A percentile compares a stretch with the other conserved stretches of the same genome.
Conservation (phyloP, 2,888 invertebrate species). For the Melinaea marsaeus region DNA sequence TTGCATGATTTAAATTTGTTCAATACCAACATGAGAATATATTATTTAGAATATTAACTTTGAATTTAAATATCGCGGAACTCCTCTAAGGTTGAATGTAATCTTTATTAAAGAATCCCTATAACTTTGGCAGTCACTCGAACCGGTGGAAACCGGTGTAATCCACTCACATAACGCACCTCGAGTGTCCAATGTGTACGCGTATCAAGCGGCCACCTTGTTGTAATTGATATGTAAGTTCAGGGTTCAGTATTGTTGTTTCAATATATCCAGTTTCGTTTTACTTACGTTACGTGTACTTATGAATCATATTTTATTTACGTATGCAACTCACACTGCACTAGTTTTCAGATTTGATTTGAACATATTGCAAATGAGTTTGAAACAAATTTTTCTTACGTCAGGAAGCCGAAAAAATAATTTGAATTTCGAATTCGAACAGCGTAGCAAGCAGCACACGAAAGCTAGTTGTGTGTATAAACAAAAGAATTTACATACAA, state of each 20-base stretch:
- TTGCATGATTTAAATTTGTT: too few species aligned
- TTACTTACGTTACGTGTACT: too few species aligned
- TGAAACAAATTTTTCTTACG: not conserved
- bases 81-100: constrained; percentile 1
- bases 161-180: not conserved
- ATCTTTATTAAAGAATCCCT: constrained; percentile 21
- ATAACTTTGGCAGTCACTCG: constrained; percentile 8
- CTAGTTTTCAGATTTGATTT: not conserved
- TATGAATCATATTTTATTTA: too few species aligned
- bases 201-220: too few species aligned
- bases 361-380: not conserved
- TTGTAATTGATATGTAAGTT: too few species aligned
- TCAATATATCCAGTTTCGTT: too few species aligned
- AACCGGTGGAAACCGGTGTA: not conserved
- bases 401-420: not conserved
- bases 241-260: too few species aligned
- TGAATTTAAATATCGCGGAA: not conserved
- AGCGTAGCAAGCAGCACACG: too few species aligned
- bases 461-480: not conserved
- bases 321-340: too few species aligned
- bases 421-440: too few species aligned
- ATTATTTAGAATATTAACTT: not conserved
- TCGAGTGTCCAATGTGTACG: too few species aligned
- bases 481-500: not conserved
- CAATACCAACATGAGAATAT: too few species aligned